Evolutionary conservation across 2,113 vertebrate genomes (phyloP).

Genomic region (Arizona elegans): DNA sequence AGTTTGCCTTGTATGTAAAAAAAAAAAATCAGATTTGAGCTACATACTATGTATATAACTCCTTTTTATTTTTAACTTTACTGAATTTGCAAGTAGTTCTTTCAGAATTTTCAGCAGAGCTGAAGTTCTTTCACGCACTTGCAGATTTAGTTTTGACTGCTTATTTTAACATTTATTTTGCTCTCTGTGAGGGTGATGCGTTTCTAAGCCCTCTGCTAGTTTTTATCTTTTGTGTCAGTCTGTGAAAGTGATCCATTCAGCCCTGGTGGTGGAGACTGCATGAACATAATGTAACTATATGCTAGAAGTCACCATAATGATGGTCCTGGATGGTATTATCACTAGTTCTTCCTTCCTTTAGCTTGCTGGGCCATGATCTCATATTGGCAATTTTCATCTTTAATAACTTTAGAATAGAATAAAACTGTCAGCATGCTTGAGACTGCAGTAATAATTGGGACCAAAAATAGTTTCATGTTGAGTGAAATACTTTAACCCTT

Average conservation of each 20-base stretch:
- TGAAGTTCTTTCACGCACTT: constrained; percentile 50
- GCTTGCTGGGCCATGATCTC: constrained; percentile 24
- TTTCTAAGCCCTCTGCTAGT: constrained; percentile 57
- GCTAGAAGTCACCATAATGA: constrained; percentile 37
- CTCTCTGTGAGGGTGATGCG: constrained; percentile 56
- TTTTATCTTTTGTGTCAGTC: constrained; percentile 54
- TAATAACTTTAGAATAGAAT: constrained; percentile 45
- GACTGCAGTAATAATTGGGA: constrained; percentile 37
- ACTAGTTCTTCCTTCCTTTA: constrained; percentile 27
- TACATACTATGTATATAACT: constrained; percentile 68
- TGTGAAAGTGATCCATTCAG: constrained; percentile 60
- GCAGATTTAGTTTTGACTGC: constrained; percentile 55
- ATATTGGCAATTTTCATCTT: constrained; percentile 39
- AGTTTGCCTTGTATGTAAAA: constrained; percentile 71
- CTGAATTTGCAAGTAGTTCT: constrained; percentile 60
- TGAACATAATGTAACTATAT: constrained; percentile 47
- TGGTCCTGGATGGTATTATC: constrained; percentile 12
- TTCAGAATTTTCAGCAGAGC: constrained; percentile 44
- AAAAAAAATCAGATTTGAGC: constrained; percentile 61
- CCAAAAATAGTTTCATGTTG: constrained; percentile 33
- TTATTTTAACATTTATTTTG: constrained; percentile 58
- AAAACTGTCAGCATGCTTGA: constrained; percentile 36
- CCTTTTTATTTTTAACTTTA: constrained; percentile 67
- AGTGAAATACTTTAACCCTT: constrained; percentile 24
- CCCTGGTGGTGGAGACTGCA: constrained; percentile 64